A percentile compares a stretch with the other conserved stretches of the same genome.
These are phyloP conservation scores for Ammodytes dubius DNA, from an alignment of 2,113 vertebrate species.

Conservation along the genomic window DNA sequence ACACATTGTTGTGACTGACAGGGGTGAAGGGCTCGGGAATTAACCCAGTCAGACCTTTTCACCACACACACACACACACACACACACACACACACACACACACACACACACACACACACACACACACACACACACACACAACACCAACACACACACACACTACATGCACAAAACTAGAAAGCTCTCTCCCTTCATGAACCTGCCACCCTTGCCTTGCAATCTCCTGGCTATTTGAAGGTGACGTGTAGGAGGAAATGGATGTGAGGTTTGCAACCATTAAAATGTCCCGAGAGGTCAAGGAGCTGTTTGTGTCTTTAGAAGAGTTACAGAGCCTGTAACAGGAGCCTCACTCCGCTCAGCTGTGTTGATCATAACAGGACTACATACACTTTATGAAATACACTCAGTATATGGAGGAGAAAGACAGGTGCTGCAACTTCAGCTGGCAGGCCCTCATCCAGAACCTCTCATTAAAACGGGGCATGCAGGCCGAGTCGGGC, in stretches of 20 bases:
- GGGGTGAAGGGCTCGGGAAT: constrained; percentile 75
- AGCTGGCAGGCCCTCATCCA: constrained; percentile 23
- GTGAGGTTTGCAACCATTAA: constrained; percentile 80
- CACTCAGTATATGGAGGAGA: constrained; percentile 27
- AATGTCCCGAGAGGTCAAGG: constrained; percentile 77
- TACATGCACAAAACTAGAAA: neutral
- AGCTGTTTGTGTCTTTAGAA: constrained; percentile 78
- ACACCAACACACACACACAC: too few relatives aligned
- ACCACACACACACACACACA: neutral
- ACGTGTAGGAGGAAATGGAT: constrained; percentile 80
- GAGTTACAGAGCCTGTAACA: constrained; percentile 71
- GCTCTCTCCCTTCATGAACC: neutral
- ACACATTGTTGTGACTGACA: constrained; percentile 78
- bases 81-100: constrained; percentile 6
- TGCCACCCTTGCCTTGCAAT: constrained; percentile 26
- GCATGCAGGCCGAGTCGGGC: constrained; percentile 2
- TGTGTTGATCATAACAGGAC: constrained; percentile 74
- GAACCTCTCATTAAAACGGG: constrained; percentile 40
- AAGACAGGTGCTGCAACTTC: constrained; percentile 31
- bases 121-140: neutral
- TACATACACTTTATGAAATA: constrained; percentile 56
- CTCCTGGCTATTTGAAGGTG: constrained; percentile 75
- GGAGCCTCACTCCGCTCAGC: constrained; percentile 64
- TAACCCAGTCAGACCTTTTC: constrained; percentile 55
- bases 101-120: constrained; percentile 1